Conservation (phyloP, 2,797 vertebrate genomes). For the Menidia menidia region DNA sequence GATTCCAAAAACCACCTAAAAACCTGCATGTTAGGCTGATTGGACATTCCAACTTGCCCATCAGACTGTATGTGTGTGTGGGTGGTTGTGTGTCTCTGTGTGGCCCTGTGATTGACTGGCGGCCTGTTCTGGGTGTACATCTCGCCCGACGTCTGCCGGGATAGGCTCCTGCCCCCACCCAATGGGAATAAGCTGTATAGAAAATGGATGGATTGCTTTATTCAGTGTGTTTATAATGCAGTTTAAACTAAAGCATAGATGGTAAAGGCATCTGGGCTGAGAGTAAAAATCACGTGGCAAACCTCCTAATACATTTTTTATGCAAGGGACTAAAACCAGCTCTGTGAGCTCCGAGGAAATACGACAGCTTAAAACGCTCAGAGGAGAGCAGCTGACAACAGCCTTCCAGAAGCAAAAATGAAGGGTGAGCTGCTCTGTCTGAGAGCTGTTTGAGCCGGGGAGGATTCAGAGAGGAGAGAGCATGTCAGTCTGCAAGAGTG, state of each 20-base stretch:
- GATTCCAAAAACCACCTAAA: no score
- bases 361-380: constrained; percentile 89
- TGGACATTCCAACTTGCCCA: no score
- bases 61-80: no score
- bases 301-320: constrained; percentile 94
- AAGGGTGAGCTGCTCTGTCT: constrained; percentile 17
- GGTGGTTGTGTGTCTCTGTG: no score
- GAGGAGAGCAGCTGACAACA: constrained; percentile 76
- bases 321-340: constrained; percentile 89
- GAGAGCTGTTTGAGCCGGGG: not conserved
- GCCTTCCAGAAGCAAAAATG: constrained; percentile 39
- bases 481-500: constrained; percentile 29
- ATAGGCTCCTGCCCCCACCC: no score
- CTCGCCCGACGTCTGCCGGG: no score
- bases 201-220: no score
- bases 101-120: no score
- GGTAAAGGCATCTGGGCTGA: constrained; percentile 25
- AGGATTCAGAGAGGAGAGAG: constrained; percentile 8
- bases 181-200: no score
- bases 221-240: no score
- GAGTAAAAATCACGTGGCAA: constrained; percentile 81
- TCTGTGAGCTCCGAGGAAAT: constrained; percentile 86
- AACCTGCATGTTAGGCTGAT: no score
- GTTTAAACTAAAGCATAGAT: not conserved
- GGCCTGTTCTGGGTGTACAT: no score